Percentiles rank a stretch among this genome's conserved stretches.
These are phyloP conservation scores for Calonectris borealis DNA, from an alignment of 2,113 vertebrate genomes.

Conservation along the genomic window DNA sequence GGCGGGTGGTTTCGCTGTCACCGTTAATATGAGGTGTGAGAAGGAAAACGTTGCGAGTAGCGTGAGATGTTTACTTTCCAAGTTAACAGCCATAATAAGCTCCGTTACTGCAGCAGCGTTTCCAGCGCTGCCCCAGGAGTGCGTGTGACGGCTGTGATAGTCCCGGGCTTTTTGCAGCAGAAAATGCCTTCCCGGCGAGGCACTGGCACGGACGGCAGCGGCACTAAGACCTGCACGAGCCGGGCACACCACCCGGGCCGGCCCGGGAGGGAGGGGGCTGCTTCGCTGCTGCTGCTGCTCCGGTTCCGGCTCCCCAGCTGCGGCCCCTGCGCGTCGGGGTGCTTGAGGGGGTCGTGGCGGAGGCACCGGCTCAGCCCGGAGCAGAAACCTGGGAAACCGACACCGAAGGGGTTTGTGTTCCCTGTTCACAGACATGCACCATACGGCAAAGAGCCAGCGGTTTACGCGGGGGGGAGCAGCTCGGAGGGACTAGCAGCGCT, in stretches of 20 bases:
- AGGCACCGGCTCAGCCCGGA: not conserved
- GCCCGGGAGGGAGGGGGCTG: not conserved
- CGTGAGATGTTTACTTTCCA: slow-evolving; percentile 23
- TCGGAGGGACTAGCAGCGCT: not conserved
- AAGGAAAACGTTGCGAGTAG: not conserved
- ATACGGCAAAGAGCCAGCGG: not conserved
- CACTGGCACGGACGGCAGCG: not conserved
- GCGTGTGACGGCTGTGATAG: not conserved
- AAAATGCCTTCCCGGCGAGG: not conserved
- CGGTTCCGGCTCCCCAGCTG: not conserved
- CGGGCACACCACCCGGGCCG: fast-evolving
- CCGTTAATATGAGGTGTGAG: not conserved
- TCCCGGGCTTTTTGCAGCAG: not conserved
- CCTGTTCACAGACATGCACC: no score
- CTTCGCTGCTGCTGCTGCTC: not conserved
- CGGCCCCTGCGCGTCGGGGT: fast-evolving
- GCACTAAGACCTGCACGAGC: not conserved
- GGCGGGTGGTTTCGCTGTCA: not conserved
- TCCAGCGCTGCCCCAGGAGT: slow-evolving; percentile 8
- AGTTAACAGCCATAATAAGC: slow-evolving; percentile 63
- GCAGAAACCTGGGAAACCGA: not conserved
- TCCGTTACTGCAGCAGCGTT: slow-evolving; percentile 12
- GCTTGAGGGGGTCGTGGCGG: no score
- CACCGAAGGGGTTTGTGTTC: no score
- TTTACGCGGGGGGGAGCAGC: not conserved